Evolutionary conservation across 2,888 invertebrate genomes (phyloP), one percentile per base, ranked within the genome.

Genomic region (Scaptomyza cyrtandrae): DNA sequence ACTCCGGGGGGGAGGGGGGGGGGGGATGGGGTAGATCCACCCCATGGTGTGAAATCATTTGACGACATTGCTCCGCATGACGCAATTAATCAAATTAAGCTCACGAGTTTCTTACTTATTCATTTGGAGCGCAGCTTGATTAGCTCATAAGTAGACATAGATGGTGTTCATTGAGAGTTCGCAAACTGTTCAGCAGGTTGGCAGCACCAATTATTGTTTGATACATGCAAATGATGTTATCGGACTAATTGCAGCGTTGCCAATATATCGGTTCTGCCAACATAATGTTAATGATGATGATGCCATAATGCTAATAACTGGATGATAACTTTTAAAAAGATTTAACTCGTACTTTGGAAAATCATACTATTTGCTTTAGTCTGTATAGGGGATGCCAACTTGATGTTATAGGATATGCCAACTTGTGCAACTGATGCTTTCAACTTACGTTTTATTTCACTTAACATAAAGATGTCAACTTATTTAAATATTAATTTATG

Each of bases 31-130:
- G n/a, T n/a, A n/a, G 24, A 4, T 24, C 24, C 27, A 5, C 37
- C 44, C 48, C 72, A 58, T 75, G 80, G 83, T 88, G 88, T 80
- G 81, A 86, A 83, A 86, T 79, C 84, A 88, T 88, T 88, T 81
- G 80, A 80, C 77, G 77, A 80, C 78, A 63, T 64, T 66, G 78
- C 78, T 81, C 80, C 57, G 77, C 83, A 81, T 86, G 89, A 88
- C 88, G 86, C 77, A 89, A 88, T 89, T 88, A 86, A 88, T 86
- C 84, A 86, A 89, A 88, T 86, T 89, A 89, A 77, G 71, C 54
- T 69, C 61, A 62, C 54, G 43, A 35, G 31, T 67, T 61, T 57
- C 52, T 55, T 68, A 61, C 66, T 63, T 55, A 63, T 65, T 58
- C 64, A 49, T 63, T 69, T 59, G 43, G 35, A 50, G 35, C 50